Evolutionary conservation across 2,888 invertebrate species (phyloP), one percentile per base, ranked within the genome.

Genomic region (Microdon myrmicae): DNA sequence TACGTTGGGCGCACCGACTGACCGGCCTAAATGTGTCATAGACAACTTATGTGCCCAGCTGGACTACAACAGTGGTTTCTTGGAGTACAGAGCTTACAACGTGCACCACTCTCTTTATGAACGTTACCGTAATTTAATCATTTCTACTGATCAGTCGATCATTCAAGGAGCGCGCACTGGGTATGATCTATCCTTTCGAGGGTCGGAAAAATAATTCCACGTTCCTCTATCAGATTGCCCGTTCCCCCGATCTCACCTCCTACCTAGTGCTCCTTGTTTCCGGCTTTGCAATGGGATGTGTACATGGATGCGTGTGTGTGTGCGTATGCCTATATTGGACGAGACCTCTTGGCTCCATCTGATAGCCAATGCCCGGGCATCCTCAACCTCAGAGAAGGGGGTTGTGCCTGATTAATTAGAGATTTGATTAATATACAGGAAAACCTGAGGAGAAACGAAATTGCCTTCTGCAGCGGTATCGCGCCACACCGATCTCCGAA

Each of bases 321-420:
- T n/a, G n/a, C n/a, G n/a, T n/a, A n/a, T n/a, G n/a, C n/a, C n/a
- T n/a, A n/a, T n/a, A n/a, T n/a, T n/a, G n/a, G n/a, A n/a, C n/a
- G 39, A 64, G 64, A 64, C 56, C 56, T 64, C 47, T 56, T 58
- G 64, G 51, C 64, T 64, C 64, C 64, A 64, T 64, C 64, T 47
- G 64, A 64, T 58, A 64, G n/a, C n/a, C n/a, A 44, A 7, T 32
- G 26, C 14, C 26, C 29, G 20, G 43, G 54, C n/a, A n/a, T 20
- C 14, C 16, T 10, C 35, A 32, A 34, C 55, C n/a, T n/a, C 51
- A 51, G 37, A 22, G 32, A 47, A 49, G 51, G 56, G 64, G 51
- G 64, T 41, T 64, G 51, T 64, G 64, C 58, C 64, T 58, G 64
- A 64, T 64, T 64, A 64, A 64, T 64, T 64, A 64, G 64, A 64